Percentiles rank a stretch among this genome's conserved stretches.
Evolutionary conservation across 2,888 invertebrate species (phyloP).

Genomic region (Neoascia interrupta): DNA sequence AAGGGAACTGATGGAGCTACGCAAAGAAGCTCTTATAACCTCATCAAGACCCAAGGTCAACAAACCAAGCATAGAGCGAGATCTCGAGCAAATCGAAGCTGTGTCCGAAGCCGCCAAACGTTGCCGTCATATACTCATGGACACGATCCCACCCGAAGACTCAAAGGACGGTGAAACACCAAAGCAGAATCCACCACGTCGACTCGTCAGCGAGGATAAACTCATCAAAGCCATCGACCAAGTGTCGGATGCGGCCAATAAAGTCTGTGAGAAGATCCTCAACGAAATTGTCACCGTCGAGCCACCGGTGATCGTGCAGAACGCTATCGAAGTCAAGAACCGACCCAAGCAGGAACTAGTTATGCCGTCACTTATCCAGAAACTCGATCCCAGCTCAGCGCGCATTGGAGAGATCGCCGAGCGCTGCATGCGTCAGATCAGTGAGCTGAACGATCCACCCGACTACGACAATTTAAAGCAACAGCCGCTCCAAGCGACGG

Average conservation of each 20-base stretch:
- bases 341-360: slow-evolving; percentile 69
- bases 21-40: slow-evolving; percentile 77
- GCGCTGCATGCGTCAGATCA: slow-evolving; percentile 79
- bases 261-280: slow-evolving; percentile 78
- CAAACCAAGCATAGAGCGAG: slow-evolving; percentile 74
- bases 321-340: slow-evolving; percentile 75
- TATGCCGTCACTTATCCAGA: slow-evolving; percentile 79
- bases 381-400: slow-evolving; percentile 81
- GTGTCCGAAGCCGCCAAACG: slow-evolving; percentile 80
- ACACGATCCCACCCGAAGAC: slow-evolving; percentile 76
- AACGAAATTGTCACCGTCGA: slow-evolving; percentile 77
- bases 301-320: slow-evolving; percentile 76
- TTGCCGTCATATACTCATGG: slow-evolving; percentile 80
- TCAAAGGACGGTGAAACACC: slow-evolving; percentile 5
- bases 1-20: slow-evolving; percentile 83
- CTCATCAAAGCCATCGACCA: slow-evolving; percentile 77
- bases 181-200: slow-evolving; percentile 69
- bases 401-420: slow-evolving; percentile 81
- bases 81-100: slow-evolving; percentile 79
- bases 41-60: slow-evolving; percentile 74
- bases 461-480: slow-evolving; percentile 79
- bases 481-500: slow-evolving; percentile 58
- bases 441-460: slow-evolving; percentile 76
- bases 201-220: slow-evolving; percentile 76
- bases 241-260: slow-evolving; percentile 78